Conservation (phyloP, 2,113 vertebrate species). For the Crotalus tigris region DNA sequence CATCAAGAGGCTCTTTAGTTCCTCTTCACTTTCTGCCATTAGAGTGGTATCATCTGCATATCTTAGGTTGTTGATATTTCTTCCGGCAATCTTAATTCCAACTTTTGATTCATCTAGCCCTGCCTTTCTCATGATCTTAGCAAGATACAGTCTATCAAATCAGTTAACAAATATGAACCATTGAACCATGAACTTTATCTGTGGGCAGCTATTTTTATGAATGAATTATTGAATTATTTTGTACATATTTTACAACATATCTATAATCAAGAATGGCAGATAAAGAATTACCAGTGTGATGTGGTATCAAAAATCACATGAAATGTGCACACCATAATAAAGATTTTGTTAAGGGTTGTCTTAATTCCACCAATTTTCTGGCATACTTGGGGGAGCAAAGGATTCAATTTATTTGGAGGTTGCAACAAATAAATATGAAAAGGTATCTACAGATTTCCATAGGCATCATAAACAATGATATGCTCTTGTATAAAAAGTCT, state of each 20-base stretch:
- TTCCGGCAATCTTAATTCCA: too few relatives aligned
- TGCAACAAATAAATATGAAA: not conserved
- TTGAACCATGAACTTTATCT: not conserved
- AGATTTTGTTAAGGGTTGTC: not conserved
- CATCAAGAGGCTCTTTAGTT: too few relatives aligned
- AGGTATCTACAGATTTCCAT: not conserved
- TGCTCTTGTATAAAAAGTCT: not conserved
- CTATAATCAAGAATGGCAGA: not conserved
- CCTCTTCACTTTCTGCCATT: too few relatives aligned
- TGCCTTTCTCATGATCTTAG: not conserved
- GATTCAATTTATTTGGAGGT: too few relatives aligned
- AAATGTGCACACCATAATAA: not conserved
- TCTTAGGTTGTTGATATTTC: too few relatives aligned
- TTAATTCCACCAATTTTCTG: not conserved
- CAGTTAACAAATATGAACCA: not conserved
- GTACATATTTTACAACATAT: not conserved
- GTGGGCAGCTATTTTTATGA: not conserved
- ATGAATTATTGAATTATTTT: too few relatives aligned
- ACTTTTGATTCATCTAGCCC: too few relatives aligned
- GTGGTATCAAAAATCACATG: not conserved
- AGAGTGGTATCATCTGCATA: too few relatives aligned
- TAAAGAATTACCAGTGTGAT: not conserved
- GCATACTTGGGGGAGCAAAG: too few relatives aligned
- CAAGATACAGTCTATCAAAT: not conserved
- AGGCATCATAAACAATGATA: not conserved